phyloP scores from a whole-genome alignment of 2,888 invertebrate species.

The Drosophila koepferae region DNA sequence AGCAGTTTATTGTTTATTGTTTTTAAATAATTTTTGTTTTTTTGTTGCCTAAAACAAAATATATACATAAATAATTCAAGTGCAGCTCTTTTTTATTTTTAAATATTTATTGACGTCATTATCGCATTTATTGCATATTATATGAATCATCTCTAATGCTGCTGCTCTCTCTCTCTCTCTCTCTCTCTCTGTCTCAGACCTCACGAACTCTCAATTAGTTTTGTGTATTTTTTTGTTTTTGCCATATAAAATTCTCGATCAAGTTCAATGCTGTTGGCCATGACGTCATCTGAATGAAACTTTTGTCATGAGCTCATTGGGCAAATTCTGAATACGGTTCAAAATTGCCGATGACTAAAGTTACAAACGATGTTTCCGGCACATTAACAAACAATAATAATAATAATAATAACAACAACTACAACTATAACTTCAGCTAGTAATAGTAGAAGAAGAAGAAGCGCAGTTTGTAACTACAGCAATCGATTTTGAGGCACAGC shows the following conservation, averaged over 20 bases:
- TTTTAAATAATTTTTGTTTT: background rate
- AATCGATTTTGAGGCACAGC: constrained; percentile 31
- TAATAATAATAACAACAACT: constrained; percentile 7
- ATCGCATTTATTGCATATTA: background rate
- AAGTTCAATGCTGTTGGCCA: constrained; percentile 38
- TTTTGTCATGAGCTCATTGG: constrained; percentile 44
- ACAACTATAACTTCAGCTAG: background rate
- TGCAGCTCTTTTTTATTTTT: constrained; percentile 48
- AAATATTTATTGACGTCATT: constrained; percentile 50
- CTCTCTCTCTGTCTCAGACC: background rate
- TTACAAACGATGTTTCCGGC: constrained; percentile 45
- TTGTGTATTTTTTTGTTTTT: background rate
- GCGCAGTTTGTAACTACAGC: constrained; percentile 11
- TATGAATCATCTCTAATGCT: constrained; percentile 38
- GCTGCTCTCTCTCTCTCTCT: constrained; percentile 3
- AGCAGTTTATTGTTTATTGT: constrained; percentile 25
- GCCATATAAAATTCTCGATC: constrained; percentile 11
- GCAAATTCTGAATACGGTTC: background rate
- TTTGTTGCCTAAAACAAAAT: background rate
- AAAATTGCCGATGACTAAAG: constrained; percentile 33
- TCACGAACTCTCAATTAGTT: constrained; percentile 4
- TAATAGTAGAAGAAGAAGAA: background rate
- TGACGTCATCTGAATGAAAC: constrained; percentile 50
- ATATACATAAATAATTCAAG: constrained; percentile 45
- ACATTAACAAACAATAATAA: constrained; percentile 46